A percentile compares a stretch with the other conserved stretches of the same genome.
phyloP scores from a whole-genome alignment of 2,888 invertebrate species.

The Yponomeuta malinellus region DNA sequence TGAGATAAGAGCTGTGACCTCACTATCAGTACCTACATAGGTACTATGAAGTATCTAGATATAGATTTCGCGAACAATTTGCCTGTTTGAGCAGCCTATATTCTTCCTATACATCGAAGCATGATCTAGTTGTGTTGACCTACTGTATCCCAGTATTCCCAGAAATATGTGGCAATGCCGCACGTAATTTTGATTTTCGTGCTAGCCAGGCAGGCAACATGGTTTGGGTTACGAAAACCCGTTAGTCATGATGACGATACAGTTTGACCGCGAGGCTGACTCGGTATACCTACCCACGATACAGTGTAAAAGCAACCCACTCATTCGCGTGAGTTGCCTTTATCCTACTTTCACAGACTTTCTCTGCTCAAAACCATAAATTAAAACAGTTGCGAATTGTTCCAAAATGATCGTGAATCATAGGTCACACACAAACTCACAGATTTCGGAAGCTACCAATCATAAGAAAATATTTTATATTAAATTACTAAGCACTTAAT shows the following conservation, averaged over 20 bases:
- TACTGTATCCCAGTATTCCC: too few relatives aligned
- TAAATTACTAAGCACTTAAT: too few relatives aligned
- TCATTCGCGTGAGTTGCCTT: conserved; percentile 30
- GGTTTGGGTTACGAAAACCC: conserved; percentile 3
- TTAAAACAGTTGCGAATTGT: not conserved
- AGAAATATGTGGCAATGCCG: too few relatives aligned
- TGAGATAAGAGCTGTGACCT: too few relatives aligned
- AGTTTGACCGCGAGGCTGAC: conserved; percentile 16
- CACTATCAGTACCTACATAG: too few relatives aligned
- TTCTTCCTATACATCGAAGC: too few relatives aligned
- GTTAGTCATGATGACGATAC: conserved; percentile 8
- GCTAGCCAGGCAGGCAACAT: not conserved
- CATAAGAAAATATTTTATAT: not conserved
- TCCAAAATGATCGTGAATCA: not conserved
- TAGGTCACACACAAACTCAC: not conserved
- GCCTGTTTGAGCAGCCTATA: too few relatives aligned
- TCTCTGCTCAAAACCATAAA: conserved; percentile 23
- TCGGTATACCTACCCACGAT: conserved; percentile 31
- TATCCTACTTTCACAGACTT: conserved; percentile 34
- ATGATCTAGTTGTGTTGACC: too few relatives aligned
- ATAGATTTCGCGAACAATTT: too few relatives aligned
- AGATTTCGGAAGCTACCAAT: not conserved
- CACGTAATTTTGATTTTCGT: not conserved
- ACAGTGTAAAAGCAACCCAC: conserved; percentile 32
- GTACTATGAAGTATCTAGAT: too few relatives aligned